Evolutionary conservation across 35 echinoderm and acorn worm species (phyloP).

Genomic region (Antedon bifida): DNA sequence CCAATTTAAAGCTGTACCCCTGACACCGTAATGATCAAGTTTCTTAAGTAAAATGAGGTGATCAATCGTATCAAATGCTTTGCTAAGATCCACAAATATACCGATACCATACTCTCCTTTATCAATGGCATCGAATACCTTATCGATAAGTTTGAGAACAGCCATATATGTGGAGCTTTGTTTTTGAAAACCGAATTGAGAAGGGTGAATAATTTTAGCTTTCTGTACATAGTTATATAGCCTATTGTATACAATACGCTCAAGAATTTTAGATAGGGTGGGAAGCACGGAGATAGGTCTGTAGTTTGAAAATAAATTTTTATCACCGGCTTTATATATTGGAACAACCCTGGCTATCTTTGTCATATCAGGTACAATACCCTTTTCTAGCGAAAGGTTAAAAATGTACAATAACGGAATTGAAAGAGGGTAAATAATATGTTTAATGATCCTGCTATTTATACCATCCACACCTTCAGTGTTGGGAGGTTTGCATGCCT

Average conservation of each 20-base stretch:
- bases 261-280: not conserved
- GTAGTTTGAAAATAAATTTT: not conserved
- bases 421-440: not conserved
- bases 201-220: not conserved
- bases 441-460: not conserved
- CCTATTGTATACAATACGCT: not conserved
- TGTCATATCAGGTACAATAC: not conserved
- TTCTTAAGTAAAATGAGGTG: not conserved
- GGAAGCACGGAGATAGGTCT: conserved; percentile 1
- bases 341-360: conserved; percentile 1
- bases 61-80: conserved; percentile 10
- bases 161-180: too few relatives aligned
- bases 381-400: not conserved
- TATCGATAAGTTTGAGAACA: not conserved
- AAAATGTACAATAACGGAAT: not conserved
- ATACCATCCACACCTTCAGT: not conserved
- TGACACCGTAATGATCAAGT: not conserved
- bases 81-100: not conserved
- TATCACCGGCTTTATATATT: not conserved
- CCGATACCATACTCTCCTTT: not conserved
- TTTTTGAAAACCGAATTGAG: not conserved
- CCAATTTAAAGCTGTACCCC: not conserved
- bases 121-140: not conserved
- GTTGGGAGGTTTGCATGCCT: not conserved
- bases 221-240: not conserved